phyloP scores from a whole-genome alignment of 2,113 vertebrate genomes.

The Halichoeres trimaculatus region DNA sequence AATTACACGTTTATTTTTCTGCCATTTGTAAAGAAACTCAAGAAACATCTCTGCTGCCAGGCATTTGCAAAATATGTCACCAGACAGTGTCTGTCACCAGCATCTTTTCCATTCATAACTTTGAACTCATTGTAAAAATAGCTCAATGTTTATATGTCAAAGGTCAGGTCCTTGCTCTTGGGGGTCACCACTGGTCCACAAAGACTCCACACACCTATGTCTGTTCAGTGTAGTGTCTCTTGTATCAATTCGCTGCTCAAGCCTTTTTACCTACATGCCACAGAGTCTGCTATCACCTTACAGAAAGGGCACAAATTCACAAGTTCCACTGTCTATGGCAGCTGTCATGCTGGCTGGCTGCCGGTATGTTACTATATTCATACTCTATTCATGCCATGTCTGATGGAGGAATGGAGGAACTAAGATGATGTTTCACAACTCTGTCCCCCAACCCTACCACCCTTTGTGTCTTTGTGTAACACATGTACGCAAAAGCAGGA shows the following conservation, averaged over 20 bases:
- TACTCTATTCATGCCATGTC: slow-evolving; percentile 22
- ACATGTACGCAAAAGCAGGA: not conserved
- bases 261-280: slow-evolving; percentile 6
- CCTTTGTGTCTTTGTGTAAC: not conserved
- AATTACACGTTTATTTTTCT: not conserved
- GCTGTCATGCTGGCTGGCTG: slow-evolving; percentile 20
- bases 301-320: slow-evolving; percentile 25
- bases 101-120: slow-evolving; percentile 36
- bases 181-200: not conserved
- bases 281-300: slow-evolving; percentile 17
- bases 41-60: slow-evolving; percentile 6
- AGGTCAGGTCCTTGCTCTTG: slow-evolving; percentile 20
- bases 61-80: slow-evolving; percentile 29
- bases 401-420: slow-evolving; percentile 20
- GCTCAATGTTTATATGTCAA: slow-evolving; percentile 22
- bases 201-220: not conserved
- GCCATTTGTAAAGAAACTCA: slow-evolving; percentile 19
- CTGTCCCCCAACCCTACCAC: not conserved
- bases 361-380: slow-evolving; percentile 44
- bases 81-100: slow-evolving; percentile 5
- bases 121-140: slow-evolving; percentile 32
- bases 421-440: slow-evolving; percentile 45
- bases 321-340: slow-evolving; percentile 33
- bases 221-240: not conserved
- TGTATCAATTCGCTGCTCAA: slow-evolving; percentile 24